Evolutionary conservation across 1,140 invertebrate species (phyloP), one percentile per base, ranked within the genome.

Genomic region (Halesus radiatus): DNA sequence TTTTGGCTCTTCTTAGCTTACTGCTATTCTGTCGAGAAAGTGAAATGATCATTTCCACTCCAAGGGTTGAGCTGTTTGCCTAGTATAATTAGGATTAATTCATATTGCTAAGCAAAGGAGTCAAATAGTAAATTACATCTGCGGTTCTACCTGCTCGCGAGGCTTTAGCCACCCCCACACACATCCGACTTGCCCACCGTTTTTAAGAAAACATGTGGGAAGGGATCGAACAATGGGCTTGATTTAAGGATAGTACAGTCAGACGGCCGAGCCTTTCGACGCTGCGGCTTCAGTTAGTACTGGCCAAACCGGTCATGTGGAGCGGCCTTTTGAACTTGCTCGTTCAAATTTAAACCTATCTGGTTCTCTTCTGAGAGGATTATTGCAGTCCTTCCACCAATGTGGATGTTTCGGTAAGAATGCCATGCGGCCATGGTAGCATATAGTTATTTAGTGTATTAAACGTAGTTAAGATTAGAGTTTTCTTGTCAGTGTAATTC

Each of bases 341-440:
- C 7, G 32, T 37, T 37, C 32, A 37, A 37, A 37, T 37, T 37
- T 37, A 37, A 37, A 37, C 32, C 32, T 7, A 37, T 37, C 32
- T 37, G 32, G 32, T 37, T 37, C 4, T 37, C 32, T 37, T 8
- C 32, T 8, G 32, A 37, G 7, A 37, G 32, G 32, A 37, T 37
- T 37, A 37, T 37, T 37, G 32, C 7, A 37, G 7, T 79, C 26
- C 26, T 29, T 5, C 5, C 2, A 29, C 5, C 56, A 62, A 79
- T 74, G 68, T 58, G 18, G n/a, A 54, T 22, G 26, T 45, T 37
- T 79, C 20, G 37, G 32, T 74, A 79, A 79, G 78, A 79, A 79
- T 79, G 78, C 78, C 78, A 79, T 79, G 78, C 70, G 78, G 78
- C 78, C 78, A 79, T 79, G 78, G 78, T 79, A 74, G 56, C 32